Base-by-base conservation (phyloP, 2,888 invertebrate species). In the Teinopalpus imperialis region DNA sequence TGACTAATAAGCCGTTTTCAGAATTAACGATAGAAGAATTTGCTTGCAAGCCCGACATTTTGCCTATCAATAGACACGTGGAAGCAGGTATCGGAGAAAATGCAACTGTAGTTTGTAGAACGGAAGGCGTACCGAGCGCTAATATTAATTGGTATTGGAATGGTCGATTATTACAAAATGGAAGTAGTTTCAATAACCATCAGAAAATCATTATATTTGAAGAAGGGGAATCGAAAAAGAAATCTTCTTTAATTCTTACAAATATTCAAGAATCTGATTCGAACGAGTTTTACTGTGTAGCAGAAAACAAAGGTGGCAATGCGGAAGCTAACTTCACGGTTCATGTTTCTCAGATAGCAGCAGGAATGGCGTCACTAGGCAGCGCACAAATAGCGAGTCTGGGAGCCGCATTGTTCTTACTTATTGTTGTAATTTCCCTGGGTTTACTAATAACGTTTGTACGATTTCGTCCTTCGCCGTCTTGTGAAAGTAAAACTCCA, bases 321-420 rank as follows among this genome's bases (percentile, higher is more conserved):
- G 94, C 94, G 20, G 96, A 96, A 82, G 95, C 95, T 7, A 97
- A 97, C 78, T 97, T 97, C 67, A 97, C 97, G 23, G 89, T 97
- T 26, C 94, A 94, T 67, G 94, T 97, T 41, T 92, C 94, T 39
- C 91, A 94, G 80, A 86, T 93, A 46, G 91, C 94, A 31, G 94
- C 93, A 16, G 95, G 95, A 36, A 94, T 95, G 90, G 94, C 94
- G 1, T 93, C 94, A 0, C 80, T 97, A 48, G 95, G 94, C 34
- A 94, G 94, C 54, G 94, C 95, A 4, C 96, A 96, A 74, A 95
- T 96, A 59, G 95, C 95, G 12, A 95, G 96, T 26, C 86, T 97
- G 43, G 95, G 95, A 58, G 95, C 95, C 1, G 95, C 95, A 7
- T 81, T 96, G 48, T 94, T 96, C 47, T 90, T 95, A 12, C 89